Conservation (phyloP, 2,113 vertebrate genomes). For the Bubo bubo region DNA sequence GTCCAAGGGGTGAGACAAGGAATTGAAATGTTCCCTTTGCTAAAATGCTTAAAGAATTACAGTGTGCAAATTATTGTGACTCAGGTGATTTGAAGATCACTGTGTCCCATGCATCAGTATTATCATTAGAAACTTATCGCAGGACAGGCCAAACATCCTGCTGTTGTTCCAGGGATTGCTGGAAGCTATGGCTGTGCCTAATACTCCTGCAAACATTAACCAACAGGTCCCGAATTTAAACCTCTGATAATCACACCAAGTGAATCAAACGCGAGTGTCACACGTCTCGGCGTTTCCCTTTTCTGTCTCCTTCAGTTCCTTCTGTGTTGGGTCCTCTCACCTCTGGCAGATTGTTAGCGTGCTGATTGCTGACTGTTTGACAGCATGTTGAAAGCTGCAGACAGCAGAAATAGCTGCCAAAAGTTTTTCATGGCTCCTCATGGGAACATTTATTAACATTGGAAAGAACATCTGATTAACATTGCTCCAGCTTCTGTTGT, state of each 20-base stretch:
- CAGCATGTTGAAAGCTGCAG: constrained; percentile 4
- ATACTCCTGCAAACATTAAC: neutral
- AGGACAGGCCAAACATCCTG: constrained; percentile 29
- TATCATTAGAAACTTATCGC: constrained; percentile 17
- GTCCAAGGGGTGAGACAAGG: neutral
- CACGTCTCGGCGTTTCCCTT: neutral
- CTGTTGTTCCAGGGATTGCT: constrained; percentile 12
- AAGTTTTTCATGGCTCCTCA: neutral
- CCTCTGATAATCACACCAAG: neutral
- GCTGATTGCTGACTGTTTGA: constrained; percentile 1
- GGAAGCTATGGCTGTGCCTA: neutral
- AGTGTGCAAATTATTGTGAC: neutral
- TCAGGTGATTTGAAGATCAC: neutral
- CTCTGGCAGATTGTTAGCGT: neutral
- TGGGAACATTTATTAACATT: neutral
- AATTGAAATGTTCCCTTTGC: neutral
- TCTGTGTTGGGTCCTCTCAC: neutral
- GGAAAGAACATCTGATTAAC: neutral
- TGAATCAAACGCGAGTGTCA: neutral
- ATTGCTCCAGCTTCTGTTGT: neutral
- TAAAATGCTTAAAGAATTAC: neutral
- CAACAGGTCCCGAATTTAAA: neutral
- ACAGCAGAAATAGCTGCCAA: constrained; percentile 5
- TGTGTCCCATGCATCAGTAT: neutral
- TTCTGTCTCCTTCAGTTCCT: neutral